Evolutionary conservation across 2,888 invertebrate genomes (phyloP).

Genomic region (Meta bourneti): DNA sequence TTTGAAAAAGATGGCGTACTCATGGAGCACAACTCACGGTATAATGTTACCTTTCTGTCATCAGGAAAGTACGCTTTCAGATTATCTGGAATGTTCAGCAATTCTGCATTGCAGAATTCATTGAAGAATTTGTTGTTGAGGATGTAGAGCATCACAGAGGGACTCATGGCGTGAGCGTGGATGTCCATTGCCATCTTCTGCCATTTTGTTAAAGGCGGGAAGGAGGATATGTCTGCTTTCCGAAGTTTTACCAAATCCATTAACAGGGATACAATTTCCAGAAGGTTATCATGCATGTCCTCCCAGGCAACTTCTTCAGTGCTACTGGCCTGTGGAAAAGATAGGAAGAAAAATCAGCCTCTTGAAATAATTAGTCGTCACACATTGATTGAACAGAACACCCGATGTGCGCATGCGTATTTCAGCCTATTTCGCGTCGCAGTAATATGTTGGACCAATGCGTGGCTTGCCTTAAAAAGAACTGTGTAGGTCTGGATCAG

Average conservation of each 20-base stretch:
- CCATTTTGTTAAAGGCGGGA: conserved; percentile 53
- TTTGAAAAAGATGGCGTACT: conserved; percentile 35
- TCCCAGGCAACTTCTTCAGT: conserved; percentile 61
- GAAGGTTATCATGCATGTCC: conserved; percentile 51
- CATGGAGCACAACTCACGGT: conserved; percentile 46
- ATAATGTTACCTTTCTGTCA: not conserved
- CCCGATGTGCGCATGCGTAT: not conserved
- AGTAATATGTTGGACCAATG: no score
- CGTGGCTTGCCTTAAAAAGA: no score
- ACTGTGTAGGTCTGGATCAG: no score
- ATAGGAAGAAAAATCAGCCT: no score
- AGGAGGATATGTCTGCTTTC: conserved; percentile 36
- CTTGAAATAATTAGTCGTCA: no score
- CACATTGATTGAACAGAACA: not conserved
- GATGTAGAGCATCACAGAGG: conserved; percentile 51
- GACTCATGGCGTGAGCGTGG: conserved; percentile 16
- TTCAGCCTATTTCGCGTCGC: not conserved
- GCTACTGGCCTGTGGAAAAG: conserved; percentile 39
- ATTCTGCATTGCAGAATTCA: conserved; percentile 41
- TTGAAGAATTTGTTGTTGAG: conserved; percentile 48
- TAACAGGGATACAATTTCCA: conserved; percentile 31
- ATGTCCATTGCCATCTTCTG: conserved; percentile 45
- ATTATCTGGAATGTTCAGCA: not conserved
- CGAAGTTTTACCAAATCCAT: conserved; percentile 15
- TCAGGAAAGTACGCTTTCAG: conserved; percentile 2